Evolutionary conservation across 2,888 invertebrate species (phyloP).

Genomic region (Leptinotarsa juncta): DNA sequence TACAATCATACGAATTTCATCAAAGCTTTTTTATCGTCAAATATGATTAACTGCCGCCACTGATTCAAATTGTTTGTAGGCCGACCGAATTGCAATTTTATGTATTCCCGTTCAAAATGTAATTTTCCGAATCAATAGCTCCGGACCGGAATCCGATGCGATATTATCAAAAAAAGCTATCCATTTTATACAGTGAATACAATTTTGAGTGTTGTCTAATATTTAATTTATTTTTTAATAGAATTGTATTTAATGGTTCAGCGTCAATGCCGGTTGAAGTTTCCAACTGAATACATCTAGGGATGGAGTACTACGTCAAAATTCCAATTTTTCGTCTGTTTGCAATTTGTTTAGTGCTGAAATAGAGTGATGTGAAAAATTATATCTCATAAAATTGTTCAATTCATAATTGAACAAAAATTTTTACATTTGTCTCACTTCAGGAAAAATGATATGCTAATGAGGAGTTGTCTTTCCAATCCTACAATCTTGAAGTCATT

Average conservation of each 20-base stretch:
- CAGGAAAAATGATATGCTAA: no score
- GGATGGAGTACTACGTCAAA: no score
- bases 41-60: slow-evolving; percentile 28
- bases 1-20: slow-evolving; percentile 16
- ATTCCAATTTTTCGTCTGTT: no score
- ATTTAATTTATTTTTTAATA: slow-evolving; percentile 15
- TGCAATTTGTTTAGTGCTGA: no score
- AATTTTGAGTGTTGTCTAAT: slow-evolving; percentile 11
- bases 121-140: slow-evolving; percentile 33
- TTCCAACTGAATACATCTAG: background rate
- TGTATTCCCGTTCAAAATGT: slow-evolving; percentile 31
- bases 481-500: no score
- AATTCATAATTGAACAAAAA: no score
- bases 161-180: slow-evolving; percentile 10
- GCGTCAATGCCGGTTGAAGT: background rate
- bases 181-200: slow-evolving; percentile 4
- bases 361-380: no score
- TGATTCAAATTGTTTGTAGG: slow-evolving; percentile 29
- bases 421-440: no score
- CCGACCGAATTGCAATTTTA: slow-evolving; percentile 28
- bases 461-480: no score
- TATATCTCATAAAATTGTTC: no score
- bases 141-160: slow-evolving; percentile 4
- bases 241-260: slow-evolving; percentile 2
- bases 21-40: slow-evolving; percentile 28